phyloP scores from a whole-genome alignment of 2,113 vertebrate species.

The Toxostoma redivivum region DNA sequence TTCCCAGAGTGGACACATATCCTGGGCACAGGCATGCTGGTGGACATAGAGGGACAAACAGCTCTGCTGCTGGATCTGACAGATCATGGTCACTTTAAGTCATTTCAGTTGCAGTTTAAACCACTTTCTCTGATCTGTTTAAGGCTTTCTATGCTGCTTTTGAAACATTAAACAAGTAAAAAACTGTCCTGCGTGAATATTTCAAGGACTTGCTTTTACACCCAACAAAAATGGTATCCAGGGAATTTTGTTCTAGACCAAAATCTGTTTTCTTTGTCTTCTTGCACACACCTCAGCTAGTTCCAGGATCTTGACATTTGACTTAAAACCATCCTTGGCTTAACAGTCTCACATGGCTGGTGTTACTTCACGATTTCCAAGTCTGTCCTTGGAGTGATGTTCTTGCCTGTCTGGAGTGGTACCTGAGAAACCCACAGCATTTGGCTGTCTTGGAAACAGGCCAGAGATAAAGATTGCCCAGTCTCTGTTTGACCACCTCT shows the following conservation, averaged over 20 bases:
- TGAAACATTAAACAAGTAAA: neutral
- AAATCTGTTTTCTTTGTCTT: neutral
- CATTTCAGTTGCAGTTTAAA: neutral
- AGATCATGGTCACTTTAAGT: neutral
- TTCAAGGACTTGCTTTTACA: neutral
- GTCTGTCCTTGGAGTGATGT: neutral
- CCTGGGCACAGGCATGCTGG: accelerated
- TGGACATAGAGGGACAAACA: neutral
- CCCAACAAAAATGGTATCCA: neutral
- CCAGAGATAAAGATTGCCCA: neutral
- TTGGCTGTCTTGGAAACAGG: neutral
- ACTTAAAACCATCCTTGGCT: neutral
- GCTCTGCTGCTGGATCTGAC: neutral
- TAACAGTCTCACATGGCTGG: neutral
- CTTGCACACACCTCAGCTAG: neutral
- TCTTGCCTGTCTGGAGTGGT: neutral
- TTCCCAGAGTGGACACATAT: neutral
- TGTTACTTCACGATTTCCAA: neutral
- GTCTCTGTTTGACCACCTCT: neutral
- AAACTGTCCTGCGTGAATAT: neutral
- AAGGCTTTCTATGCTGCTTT: neutral
- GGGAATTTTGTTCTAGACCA: neutral
- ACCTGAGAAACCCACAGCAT: neutral
- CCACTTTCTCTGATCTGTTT: neutral
- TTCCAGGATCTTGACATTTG: neutral